Evolutionary conservation across 30 jellyfish, hydroid and myxozoan species (phyloP), one percentile per base, ranked within the genome.

Genomic region (Rhopilema esculentum): DNA sequence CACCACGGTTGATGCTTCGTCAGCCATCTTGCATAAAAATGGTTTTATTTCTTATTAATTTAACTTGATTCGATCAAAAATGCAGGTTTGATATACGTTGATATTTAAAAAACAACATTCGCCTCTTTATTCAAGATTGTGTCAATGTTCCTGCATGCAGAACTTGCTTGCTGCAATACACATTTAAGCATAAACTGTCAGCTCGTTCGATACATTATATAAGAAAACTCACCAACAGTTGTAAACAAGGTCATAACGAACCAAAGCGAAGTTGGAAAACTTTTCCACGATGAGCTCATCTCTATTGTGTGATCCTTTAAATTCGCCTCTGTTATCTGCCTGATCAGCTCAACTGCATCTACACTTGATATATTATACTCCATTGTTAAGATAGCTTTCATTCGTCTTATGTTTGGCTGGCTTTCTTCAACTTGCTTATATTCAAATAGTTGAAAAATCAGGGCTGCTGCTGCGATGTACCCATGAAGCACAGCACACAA

Each of bases 231-330:
- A 77, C 87, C 87, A 77, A 77, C 87, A 77, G 87, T 77, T 25
- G 87, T 77, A 77, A 77, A 77, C 26, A 77, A 27, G 1, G 87
- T 77, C 87, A 77, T 77, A 16, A 77, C 87, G 76, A 77, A 77
- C 87, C 87, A 77, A 16, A 77, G 48, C 17, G 89, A 28, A 8
- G 79, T n/a, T 16, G 81, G 27, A n/a, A 63, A 67, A 63, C 81
- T 64, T n/a, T n/a, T 64, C 80, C 81, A 80, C 16, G 66, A 29
- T 30, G 76, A 23, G 9, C 49, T 27, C 80, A 65, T 67, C 50
- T 40, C 27, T 1, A 49, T 40, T 20, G 27, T 29, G 20, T 65
- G 89, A 51, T 77, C 87, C 22, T 77, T 27, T 0, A 16, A 48
- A 8, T 53, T 52, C 7, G 87, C 87, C 20, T 8, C 27, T 15